Conservation (phyloP, 2,113 vertebrate genomes). For the Mystacornis crossleyi region DNA sequence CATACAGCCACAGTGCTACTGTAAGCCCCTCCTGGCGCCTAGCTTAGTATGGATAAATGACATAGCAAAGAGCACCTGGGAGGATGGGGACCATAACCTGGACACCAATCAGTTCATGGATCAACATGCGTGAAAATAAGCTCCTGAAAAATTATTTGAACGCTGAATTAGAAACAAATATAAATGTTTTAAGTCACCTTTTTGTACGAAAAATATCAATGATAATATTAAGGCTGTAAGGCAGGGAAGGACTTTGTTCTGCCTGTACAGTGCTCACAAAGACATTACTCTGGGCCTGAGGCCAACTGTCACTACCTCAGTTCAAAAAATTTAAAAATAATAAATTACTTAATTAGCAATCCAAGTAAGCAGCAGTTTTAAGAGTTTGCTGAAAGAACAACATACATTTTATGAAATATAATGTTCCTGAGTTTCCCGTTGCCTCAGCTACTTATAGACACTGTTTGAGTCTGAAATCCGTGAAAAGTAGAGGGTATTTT, state of each 20-base stretch:
- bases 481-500: background rate
- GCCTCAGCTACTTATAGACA: background rate
- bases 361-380: background rate
- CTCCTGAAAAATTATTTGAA: background rate
- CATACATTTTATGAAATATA: background rate
- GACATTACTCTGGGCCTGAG: background rate
- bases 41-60: background rate
- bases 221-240: background rate
- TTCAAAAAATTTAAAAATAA: background rate
- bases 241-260: background rate
- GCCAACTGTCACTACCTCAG: background rate
- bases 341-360: background rate
- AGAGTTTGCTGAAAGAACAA: background rate
- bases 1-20: rapidly evolving
- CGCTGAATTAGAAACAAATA: background rate
- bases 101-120: background rate
- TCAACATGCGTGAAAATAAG: background rate
- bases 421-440: background rate
- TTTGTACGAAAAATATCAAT: background rate
- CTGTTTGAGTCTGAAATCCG: background rate
- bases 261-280: background rate
- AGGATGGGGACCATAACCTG: background rate
- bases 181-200: background rate
- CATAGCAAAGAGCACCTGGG: background rate
- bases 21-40: background rate